Percentiles rank a stretch among this genome's conserved stretches.
Evolutionary conservation across 1,140 invertebrate species (phyloP).

Genomic region (Pantala flavescens): DNA sequence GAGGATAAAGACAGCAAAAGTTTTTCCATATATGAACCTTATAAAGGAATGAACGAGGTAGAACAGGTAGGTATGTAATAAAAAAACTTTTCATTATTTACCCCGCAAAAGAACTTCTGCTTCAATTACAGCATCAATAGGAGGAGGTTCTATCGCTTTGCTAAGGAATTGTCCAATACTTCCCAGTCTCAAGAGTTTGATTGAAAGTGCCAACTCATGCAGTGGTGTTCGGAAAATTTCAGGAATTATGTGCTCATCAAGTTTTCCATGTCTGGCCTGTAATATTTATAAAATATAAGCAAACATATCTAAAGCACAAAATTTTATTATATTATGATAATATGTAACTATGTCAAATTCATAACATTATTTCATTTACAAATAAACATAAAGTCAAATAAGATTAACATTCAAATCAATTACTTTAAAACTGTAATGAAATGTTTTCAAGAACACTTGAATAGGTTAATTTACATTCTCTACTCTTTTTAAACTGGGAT

Average conservation of each 20-base stretch:
- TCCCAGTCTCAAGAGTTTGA: slow-evolving; percentile 79
- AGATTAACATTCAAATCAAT: too few relatives aligned
- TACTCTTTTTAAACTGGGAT: too few relatives aligned
- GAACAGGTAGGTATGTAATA: too few relatives aligned
- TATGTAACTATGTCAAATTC: too few relatives aligned
- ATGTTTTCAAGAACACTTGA: too few relatives aligned
- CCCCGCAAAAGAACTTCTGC: slow-evolving; percentile 60
- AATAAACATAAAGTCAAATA: neutral
- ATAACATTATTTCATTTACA: slow-evolving; percentile 12
- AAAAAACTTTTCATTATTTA: slow-evolving; percentile 26
- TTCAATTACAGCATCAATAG: slow-evolving; percentile 86
- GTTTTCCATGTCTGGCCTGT: slow-evolving; percentile 51
- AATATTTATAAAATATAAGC: slow-evolving; percentile 11
- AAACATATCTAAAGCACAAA: neutral
- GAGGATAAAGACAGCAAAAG: too few relatives aligned
- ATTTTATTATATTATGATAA: too few relatives aligned
- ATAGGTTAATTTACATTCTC: too few relatives aligned
- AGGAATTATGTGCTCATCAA: slow-evolving; percentile 86
- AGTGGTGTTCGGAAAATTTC: slow-evolving; percentile 94
- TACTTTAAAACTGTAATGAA: too few relatives aligned
- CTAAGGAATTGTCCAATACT: slow-evolving; percentile 83
- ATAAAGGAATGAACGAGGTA: too few relatives aligned
- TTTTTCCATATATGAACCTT: too few relatives aligned
- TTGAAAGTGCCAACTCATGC: slow-evolving; percentile 76
- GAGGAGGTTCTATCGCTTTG: slow-evolving; percentile 89